phyloP scores from a whole-genome alignment of 23 tunicate genomes.

The Botrylloides violaceus region DNA sequence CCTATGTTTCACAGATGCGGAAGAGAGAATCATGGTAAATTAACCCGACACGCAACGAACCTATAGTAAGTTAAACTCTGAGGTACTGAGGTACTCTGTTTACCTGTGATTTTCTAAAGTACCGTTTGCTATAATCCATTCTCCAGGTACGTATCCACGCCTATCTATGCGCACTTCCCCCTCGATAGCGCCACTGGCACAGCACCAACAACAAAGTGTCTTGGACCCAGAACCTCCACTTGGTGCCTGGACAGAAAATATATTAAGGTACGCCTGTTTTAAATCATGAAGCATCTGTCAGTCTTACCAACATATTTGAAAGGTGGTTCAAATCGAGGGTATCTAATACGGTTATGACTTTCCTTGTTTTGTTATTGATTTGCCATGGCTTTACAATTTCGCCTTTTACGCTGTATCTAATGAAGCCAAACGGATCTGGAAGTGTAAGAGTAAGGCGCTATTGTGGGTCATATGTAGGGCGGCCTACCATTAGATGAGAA shows the following conservation, averaged over 20 bases:
- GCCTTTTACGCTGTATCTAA: conserved; percentile 4
- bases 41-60: too few species aligned
- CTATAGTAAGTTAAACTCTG: too few species aligned
- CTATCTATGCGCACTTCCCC: conserved; percentile 8
- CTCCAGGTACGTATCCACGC: conserved; percentile 41
- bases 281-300: not conserved
- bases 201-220: conserved; percentile 36
- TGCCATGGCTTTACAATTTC: conserved; percentile 13
- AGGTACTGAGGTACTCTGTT: not conserved
- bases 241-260: not conserved
- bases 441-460: too few species aligned
- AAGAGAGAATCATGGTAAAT: too few species aligned
- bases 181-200: conserved; percentile 36
- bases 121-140: conserved; percentile 21
- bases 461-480: too few species aligned
- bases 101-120: conserved; percentile 32
- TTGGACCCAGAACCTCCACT: conserved; percentile 12
- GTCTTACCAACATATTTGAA: not conserved
- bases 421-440: not conserved
- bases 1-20: too few species aligned
- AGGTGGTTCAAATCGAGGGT: not conserved
- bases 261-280: too few species aligned
- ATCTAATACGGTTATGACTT: not conserved
- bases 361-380: not conserved
- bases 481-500: too few species aligned